These are phyloP conservation scores for Leucozona laternaria DNA, from an alignment of 2,888 invertebrate species.

Conservation along the genomic window DNA sequence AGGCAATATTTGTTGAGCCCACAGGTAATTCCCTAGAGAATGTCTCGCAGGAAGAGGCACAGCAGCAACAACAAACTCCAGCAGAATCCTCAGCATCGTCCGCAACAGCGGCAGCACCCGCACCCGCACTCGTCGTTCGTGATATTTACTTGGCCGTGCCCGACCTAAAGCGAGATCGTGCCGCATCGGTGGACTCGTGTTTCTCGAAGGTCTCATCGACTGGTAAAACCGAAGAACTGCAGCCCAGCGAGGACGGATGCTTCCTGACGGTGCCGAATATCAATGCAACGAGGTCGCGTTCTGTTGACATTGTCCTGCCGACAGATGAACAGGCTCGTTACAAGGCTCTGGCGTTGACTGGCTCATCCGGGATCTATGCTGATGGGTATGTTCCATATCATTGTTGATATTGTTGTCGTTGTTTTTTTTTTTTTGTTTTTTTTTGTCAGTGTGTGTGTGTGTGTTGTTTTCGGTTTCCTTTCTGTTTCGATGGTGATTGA, in stretches of 20 bases:
- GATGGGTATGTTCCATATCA: conserved; percentile 79
- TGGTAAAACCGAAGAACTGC: conserved; percentile 89
- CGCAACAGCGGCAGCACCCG: conserved; percentile 73
- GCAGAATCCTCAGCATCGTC: conserved; percentile 71
- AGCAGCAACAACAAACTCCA: conserved; percentile 76
- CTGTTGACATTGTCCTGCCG: conserved; percentile 94
- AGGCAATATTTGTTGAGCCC: conserved; percentile 91
- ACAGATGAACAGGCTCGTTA: conserved; percentile 93
- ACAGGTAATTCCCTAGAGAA: conserved; percentile 89
- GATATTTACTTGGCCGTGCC: conserved; percentile 93
- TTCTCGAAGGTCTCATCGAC: conserved; percentile 91
- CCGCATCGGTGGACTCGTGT: conserved; percentile 94
- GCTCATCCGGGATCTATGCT: conserved; percentile 82
- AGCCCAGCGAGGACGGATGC: conserved; percentile 86
- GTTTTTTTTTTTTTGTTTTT: conserved; percentile 29
- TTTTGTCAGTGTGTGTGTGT: conserved; percentile 15
- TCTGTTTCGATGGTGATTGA: conserved; percentile 63
- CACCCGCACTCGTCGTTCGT: conserved; percentile 84
- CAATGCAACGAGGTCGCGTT: conserved; percentile 89
- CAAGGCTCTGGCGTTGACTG: conserved; percentile 91
- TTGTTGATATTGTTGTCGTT: conserved; percentile 60
- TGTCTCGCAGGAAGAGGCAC: conserved; percentile 85
- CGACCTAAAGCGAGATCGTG: conserved; percentile 92
- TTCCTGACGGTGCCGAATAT: conserved; percentile 89
- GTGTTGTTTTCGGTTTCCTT: conserved; percentile 18